Evolutionary conservation across 2,888 invertebrate species (phyloP), one percentile per base, ranked within the genome.

Genomic region (Sympetrum striolatum): DNA sequence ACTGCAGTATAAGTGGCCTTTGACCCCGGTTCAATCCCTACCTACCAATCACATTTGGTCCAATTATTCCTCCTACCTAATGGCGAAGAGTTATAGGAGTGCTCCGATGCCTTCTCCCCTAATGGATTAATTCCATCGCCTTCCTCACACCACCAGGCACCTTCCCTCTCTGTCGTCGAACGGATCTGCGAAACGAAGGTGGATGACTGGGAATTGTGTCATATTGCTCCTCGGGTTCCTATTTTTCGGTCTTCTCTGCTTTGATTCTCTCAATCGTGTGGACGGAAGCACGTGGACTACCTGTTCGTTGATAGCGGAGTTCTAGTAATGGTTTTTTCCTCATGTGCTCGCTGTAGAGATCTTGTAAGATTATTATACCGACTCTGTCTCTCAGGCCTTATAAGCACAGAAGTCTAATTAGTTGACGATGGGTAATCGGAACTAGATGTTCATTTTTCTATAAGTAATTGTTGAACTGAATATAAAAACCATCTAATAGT

Each of bases 1-100:
- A 35, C 86, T 86, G 64, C 60, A 37, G 60, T 86, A 60, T 86
- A 35, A 60, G 86, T 86, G 86, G 86, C 86, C 86, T 86, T 86
- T 86, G 60, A 86, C 86, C 86, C 31, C 60, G n/a, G 35, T 64
- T 86, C 60, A 31, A 86, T 86, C 37, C 86, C 14, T 37, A n/a
- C 12, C 60, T 64, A 60, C 60, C 73, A 73, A 73, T 73, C 73
- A 73, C 73, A 73, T 10, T 31, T 73, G 73, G 73, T 73, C 73
- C 73, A 73, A 73, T 73, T 73, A 73, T 73, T 73, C 73, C 73
- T 73, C 73, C 73, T 73, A 73, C 73, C 73, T 73, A 73, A 73
- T 73, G 73, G 73, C 73, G 73, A 73, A 31, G 73, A 73, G 73
- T 73, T 73, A 73, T 73, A 31, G 73, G 73, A 64, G 64, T n/a